Base-by-base conservation (phyloP, 2,113 vertebrate species). In the Heloderma charlesbogerti region DNA sequence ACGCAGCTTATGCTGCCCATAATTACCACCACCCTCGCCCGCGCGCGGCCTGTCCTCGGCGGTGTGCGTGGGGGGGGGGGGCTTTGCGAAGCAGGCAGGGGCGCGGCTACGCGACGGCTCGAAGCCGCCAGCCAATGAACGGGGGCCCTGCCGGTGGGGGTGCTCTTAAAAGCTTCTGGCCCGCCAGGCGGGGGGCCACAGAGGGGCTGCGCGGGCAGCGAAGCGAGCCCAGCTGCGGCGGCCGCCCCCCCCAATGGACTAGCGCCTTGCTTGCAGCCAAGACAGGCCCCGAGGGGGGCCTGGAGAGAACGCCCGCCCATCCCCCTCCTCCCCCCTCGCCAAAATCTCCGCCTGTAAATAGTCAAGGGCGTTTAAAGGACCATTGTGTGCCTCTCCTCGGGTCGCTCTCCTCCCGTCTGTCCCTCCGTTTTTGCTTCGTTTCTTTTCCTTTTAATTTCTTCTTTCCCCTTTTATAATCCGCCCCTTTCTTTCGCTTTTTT, bases 341-440 rank as follows among this genome's bases (percentile, higher is more conserved):
- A 45, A 48, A 63, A 63, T 71, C 86, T 45, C 45, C 45, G 84
- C 57, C 57, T 86, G 72, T 79, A 86, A 86, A 69, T 69, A 80
- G 75, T 83, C 91, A 89, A 90, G 88, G 91, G 88, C 91, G 84
- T 92, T 92, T 92, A 92, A 92, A 92, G 91, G 91, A 90, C 84
- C 88, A 86, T 74, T 81, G 67, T 60, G 88, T 12, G 57, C 54
- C 45, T 54, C 67, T 60, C 66, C n/a, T 63, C 48, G 72, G 37
- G 37, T 31, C 57, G 27, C 78, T 79, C 57, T 34, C 48, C 57
- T 20, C 27, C 37, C 71, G 69, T 20, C 29, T 34, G 20, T 29
- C 69, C 43, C 51, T 45, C 22, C 31, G 45, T 79, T 48, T 63
- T 15, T 86, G 48, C 27, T 31, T 18, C 37, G 10, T 37, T 54